Base-by-base conservation (phyloP, 2,113 vertebrate species). In the Antidorcas marsupialis region DNA sequence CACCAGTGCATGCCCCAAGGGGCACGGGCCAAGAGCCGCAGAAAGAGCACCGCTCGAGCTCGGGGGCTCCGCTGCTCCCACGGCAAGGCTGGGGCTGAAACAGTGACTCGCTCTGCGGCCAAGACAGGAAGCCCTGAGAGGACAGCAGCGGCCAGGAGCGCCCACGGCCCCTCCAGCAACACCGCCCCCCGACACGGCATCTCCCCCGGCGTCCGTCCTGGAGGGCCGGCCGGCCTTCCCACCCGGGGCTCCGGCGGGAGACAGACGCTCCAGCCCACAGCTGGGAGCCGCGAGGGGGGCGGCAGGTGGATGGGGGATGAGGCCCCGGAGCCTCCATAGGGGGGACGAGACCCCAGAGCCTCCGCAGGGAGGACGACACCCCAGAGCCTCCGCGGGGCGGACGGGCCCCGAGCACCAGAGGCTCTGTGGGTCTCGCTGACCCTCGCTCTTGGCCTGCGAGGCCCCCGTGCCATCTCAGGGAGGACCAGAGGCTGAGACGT, bases 121-220 rank as follows among this genome's bases (percentile, higher is more conserved):
- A 21, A 57, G 71, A 82, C 53, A 82, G 30, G 13, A 86, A 43
- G 74, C 25, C 33, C 0, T 36, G 67, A 45, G 30, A 81, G 43
- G 16, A 12, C 7, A 64, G 30, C 62, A 64, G 15, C 30, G 7
- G 7, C 7, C 12, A 2, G 47, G 78, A 47, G 33, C 19, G 84
- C 79, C 33, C 81, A 33, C 6, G 12, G n/a, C 30, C 91, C 50
- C 50, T 16, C 27, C 79, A 16, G 28, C 60, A 19, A 14, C 11
- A 13, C 19, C 1, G 50, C 33, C 11, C 17, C 9, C 17, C 11
- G 0, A 19, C 79, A 30, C 1, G 9, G 28, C 6, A 0, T 16
- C 82, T 55, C 47, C 57, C 28, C 33, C 17, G 10, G 13, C 1
- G 2, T 13, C 21, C 2, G 12, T 47, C 17, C 3, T 4, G 39